Evolutionary conservation across 1,140 invertebrate genomes (phyloP), one percentile per base, ranked within the genome.

Genomic region (Acromyrmex charruanus): DNA sequence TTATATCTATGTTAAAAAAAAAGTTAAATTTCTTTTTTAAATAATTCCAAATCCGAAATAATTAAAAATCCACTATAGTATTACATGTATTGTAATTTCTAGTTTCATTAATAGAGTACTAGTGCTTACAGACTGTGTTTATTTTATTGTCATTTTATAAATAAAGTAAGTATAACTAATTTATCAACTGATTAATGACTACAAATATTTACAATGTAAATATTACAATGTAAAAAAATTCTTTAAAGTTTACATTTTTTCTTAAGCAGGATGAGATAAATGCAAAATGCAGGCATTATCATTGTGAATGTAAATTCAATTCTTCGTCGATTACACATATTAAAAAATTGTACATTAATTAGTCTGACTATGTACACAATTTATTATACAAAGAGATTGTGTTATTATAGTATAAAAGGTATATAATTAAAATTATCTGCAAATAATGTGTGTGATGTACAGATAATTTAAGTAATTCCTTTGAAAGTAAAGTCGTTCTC

Each of bases 401-500:
- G 3, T 12, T 5, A 25, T 59, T 25, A 14, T 59, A 21, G 3
- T 61, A 25, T 25, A 25, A 61, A 61, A 28, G 12, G 25, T 61
- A 28, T 16, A 61, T 61, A 61, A 7, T 2, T 28, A 25, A 61
- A 61, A 14, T 28, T 25, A 61, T 28, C 25, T 61, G 25, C 25
- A 61, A 28, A 28, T 61, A 61, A 61, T 16, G 2, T 44, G 14
- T 61, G 14, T 16, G 25, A 28, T 7, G 5, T 28, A 14, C 21
- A 61, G 25, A 61, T 61, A 61, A 28, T 61, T 61, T 28, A 59
- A 59, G 9, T 59, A 61, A 61, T 61, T 61, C 59, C 14, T 61
- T 61, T 61, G 5, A 61, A 61, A 5, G 5, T 28, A 16, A 3
- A 14, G 59, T 28, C 4, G 12, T 61, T 61, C 4, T 44, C 9